Percentiles rank a stretch among this genome's conserved stretches.
Conservation (phyloP, 2,113 vertebrate genomes). For the Xenus cinereus region DNA sequence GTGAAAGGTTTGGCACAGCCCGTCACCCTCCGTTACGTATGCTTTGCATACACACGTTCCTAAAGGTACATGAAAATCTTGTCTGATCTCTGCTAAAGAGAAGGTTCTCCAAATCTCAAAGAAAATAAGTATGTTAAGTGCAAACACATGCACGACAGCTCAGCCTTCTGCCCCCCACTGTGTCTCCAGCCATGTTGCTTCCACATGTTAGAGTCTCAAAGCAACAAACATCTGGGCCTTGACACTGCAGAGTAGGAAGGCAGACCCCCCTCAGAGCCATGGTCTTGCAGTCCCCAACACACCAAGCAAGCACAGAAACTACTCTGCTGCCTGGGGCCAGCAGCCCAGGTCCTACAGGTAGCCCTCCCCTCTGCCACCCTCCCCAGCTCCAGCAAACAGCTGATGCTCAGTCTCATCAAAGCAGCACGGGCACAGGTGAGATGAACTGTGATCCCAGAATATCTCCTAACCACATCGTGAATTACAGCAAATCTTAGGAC, state of each 20-base stretch:
- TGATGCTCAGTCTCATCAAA: not conserved
- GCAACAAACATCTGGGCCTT: not conserved
- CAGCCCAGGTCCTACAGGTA: not conserved
- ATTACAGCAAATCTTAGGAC: not conserved
- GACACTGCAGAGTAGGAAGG: not conserved
- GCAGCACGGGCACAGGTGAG: not conserved
- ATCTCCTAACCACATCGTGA: not conserved
- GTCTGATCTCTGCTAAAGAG: not conserved
- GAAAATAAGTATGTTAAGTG: not conserved
- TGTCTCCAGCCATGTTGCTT: not conserved
- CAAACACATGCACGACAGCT: not conserved
- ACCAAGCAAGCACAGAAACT: not conserved
- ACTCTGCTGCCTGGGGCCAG: not conserved
- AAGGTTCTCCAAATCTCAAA: not conserved
- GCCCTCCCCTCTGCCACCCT: not conserved
- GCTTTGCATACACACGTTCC: not conserved
- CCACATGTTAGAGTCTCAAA: not conserved
- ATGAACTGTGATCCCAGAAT: not conserved
- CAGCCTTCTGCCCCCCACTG: not conserved
- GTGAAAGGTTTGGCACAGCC: not conserved
- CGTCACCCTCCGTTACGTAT: accelerated
- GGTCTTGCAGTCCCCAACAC: not conserved
- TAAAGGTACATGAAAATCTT: not conserved
- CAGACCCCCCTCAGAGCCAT: not conserved
- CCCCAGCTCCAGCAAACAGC: not conserved